These are phyloP conservation scores for Prunella fulvescens DNA, from an alignment of 2,113 vertebrate genomes.

Conservation along the genomic window DNA sequence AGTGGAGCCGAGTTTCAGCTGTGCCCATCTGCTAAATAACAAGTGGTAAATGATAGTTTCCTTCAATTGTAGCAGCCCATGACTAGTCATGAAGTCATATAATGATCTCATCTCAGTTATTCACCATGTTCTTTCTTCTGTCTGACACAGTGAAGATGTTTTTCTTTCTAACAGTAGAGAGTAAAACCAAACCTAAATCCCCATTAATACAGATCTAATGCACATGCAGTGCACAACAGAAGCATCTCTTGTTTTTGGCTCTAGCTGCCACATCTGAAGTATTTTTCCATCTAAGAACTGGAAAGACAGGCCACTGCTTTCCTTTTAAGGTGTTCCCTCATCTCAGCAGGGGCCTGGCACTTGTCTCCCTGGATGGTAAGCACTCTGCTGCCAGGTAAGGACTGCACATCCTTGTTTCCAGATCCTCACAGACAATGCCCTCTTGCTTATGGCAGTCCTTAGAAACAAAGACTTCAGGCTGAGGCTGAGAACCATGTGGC, in stretches of 20 bases:
- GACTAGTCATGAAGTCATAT: constrained; percentile 26
- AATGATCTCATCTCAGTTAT: constrained; percentile 42
- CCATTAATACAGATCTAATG: neutral
- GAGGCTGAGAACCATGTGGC: neutral
- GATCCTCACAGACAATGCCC: neutral
- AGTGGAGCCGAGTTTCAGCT: neutral
- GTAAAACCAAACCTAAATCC: neutral
- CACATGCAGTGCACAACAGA: neutral
- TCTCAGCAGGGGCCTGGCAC: neutral
- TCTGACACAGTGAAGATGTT: neutral
- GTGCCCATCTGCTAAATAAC: constrained; percentile 34
- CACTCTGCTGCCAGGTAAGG: neutral
- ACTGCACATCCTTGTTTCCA: neutral
- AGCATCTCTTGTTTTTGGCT: neutral
- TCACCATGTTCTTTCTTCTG: constrained; percentile 14
- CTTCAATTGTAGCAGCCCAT: constrained; percentile 21
- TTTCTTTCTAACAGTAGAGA: constrained; percentile 17
- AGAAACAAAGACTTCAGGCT: neutral
- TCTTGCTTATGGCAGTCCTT: neutral
- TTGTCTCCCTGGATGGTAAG: neutral
- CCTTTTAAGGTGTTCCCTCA: neutral
- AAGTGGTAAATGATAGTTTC: constrained; percentile 31
- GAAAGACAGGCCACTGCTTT: neutral
- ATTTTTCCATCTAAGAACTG: neutral
- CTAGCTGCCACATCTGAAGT: neutral